phyloP scores from a whole-genome alignment of 2,888 invertebrate species.

The Busseola fusca region DNA sequence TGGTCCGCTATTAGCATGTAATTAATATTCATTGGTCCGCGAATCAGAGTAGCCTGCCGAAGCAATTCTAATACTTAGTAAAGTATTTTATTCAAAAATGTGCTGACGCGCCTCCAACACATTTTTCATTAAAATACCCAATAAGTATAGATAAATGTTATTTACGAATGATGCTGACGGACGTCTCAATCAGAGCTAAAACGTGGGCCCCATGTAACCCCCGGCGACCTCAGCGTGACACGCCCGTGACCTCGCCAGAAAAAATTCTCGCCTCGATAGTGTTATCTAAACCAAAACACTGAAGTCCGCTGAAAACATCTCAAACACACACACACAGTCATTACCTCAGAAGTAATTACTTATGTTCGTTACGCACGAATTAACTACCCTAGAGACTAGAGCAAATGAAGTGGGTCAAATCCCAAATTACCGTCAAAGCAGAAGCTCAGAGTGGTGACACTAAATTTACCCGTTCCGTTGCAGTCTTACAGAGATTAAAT shows the following conservation, averaged over 20 bases:
- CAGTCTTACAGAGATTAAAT: not conserved
- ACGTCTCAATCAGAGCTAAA: conserved; percentile 36
- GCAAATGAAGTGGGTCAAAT: not conserved
- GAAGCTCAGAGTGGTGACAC: not conserved
- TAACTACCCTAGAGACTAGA: not conserved
- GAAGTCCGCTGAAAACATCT: conserved; percentile 49
- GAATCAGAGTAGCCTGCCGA: conserved; percentile 14
- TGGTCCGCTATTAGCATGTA: conserved; percentile 32
- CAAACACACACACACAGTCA: not conserved
- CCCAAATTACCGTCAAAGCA: not conserved
- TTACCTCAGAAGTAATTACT: not conserved
- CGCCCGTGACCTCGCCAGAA: conserved; percentile 41
- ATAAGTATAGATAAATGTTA: conserved; percentile 17
- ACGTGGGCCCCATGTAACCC: conserved; percentile 32
- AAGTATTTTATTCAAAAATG: conserved; percentile 29
- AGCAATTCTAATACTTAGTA: conserved; percentile 18
- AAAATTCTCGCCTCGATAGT: conserved; percentile 63
- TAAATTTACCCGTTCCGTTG: not conserved
- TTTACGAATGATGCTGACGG: conserved; percentile 16
- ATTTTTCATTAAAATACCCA: conserved; percentile 9
- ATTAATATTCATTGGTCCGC: conserved; percentile 44
- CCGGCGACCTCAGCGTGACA: conserved; percentile 25
- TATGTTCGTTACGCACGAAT: not conserved
- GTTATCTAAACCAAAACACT: conserved; percentile 57
- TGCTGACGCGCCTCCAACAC: not conserved